These are phyloP conservation scores for Capreolus pygargus DNA, from an alignment of 2,113 vertebrate genomes.

Conservation along the genomic window DNA sequence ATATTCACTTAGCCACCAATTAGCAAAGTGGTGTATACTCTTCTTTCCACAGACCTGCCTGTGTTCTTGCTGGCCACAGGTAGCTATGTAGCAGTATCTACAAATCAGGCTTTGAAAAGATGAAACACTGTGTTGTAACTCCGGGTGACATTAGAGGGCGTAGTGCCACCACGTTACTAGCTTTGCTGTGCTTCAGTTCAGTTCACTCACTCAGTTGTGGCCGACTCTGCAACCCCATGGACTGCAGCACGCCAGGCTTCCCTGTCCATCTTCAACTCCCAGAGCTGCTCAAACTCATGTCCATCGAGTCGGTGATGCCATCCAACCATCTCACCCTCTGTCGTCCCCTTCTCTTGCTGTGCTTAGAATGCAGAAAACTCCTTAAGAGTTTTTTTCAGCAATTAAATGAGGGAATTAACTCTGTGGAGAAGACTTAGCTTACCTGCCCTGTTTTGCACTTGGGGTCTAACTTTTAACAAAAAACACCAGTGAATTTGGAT, in stretches of 20 bases:
- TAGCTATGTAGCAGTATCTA: background rate
- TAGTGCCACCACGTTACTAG: background rate
- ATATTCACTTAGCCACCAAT: background rate
- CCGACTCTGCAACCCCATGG: background rate
- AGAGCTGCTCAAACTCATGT: background rate
- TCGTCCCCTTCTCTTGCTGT: background rate
- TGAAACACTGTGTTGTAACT: background rate
- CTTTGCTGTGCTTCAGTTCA: background rate
- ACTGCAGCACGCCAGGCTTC: background rate
- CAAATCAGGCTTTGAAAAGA: background rate
- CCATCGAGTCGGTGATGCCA: background rate
- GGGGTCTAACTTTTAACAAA: background rate
- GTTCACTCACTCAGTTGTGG: background rate
- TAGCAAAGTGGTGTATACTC: background rate
- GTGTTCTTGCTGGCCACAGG: background rate
- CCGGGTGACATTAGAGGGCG: constrained; percentile 71
- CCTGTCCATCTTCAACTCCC: background rate
- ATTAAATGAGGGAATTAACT: background rate
- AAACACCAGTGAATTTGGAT: background rate
- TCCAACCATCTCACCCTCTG: background rate
- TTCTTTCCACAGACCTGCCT: background rate
- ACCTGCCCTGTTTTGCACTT: background rate
- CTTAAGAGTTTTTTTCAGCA: background rate
- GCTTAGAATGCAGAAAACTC: background rate
- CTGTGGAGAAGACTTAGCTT: background rate